These are phyloP conservation scores for Euplexia lucipara DNA, from an alignment of 2,888 invertebrate species.

Conservation along the genomic window DNA sequence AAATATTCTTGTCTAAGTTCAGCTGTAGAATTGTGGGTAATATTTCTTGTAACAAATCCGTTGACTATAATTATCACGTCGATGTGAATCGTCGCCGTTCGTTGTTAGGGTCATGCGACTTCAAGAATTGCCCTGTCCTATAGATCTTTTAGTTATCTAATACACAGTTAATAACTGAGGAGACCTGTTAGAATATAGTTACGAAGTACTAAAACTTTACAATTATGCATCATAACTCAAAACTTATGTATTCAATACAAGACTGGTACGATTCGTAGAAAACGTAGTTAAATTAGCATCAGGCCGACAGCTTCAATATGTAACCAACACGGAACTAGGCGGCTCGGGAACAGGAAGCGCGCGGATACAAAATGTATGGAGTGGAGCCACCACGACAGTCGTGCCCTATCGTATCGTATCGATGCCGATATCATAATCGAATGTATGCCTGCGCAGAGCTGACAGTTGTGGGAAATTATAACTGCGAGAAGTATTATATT, in stretches of 20 bases:
- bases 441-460: constrained; percentile 43
- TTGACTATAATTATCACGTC: constrained; percentile 27
- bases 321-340: constrained; percentile 21
- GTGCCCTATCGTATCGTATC: constrained; percentile 22
- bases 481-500: constrained; percentile 17
- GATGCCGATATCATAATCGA: constrained; percentile 51
- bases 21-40: constrained; percentile 14
- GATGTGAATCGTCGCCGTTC: constrained; percentile 35
- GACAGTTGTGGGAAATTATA: constrained; percentile 50
- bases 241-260: background rate
- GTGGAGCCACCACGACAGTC: constrained; percentile 25
- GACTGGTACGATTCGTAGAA: constrained; percentile 12
- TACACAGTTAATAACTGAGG: constrained; percentile 6
- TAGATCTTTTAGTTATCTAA: constrained; percentile 17
- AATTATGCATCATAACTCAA: background rate
- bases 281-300: constrained; percentile 24
- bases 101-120: background rate
- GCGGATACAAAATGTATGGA: constrained; percentile 49
- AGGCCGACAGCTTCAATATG: constrained; percentile 35
- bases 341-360: constrained; percentile 48
- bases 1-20: constrained; percentile 2
- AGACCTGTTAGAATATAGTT: constrained; percentile 34
- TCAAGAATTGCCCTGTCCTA: background rate
- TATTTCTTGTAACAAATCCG: constrained; percentile 11
- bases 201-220: constrained; percentile 31